These are phyloP conservation scores for Lynx canadensis DNA, from an alignment of 2,113 vertebrate genomes.

Conservation along the genomic window DNA sequence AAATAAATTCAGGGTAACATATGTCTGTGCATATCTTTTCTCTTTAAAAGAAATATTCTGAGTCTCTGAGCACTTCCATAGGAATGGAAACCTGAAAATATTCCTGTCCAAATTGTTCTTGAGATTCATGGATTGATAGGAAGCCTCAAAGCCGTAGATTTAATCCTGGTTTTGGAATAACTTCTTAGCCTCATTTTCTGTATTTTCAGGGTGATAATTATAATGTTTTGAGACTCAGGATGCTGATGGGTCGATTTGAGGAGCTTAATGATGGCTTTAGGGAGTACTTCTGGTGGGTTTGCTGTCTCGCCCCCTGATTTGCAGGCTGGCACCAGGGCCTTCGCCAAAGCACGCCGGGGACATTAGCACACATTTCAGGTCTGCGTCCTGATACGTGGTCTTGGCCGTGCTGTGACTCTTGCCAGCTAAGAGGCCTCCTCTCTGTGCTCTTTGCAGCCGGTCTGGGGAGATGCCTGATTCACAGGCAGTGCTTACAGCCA, in stretches of 20 bases:
- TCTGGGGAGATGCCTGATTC: rapidly evolving
- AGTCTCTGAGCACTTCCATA: background rate
- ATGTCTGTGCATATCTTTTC: background rate
- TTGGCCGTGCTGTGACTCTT: rapidly evolving
- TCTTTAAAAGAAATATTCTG: background rate
- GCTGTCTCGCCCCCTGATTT: background rate
- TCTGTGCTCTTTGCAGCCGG: rapidly evolving
- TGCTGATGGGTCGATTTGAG: background rate
- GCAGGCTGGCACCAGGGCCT: no score
- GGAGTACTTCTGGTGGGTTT: background rate
- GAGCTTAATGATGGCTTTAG: no score
- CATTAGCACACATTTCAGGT: rapidly evolving
- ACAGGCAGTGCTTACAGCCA: no score
- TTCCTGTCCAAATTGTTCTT: background rate
- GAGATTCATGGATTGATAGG: background rate
- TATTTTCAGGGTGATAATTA: background rate
- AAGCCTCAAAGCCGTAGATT: background rate
- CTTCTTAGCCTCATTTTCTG: background rate
- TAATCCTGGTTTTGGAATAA: background rate
- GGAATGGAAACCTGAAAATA: background rate
- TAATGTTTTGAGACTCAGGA: background rate
- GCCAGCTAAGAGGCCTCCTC: background rate
- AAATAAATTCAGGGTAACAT: background rate
- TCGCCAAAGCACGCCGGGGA: rapidly evolving
- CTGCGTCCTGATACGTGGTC: rapidly evolving